Evolutionary conservation across 1,140 invertebrate species (phyloP), one percentile per base, ranked within the genome.

Genomic region (Pomacea maculata): DNA sequence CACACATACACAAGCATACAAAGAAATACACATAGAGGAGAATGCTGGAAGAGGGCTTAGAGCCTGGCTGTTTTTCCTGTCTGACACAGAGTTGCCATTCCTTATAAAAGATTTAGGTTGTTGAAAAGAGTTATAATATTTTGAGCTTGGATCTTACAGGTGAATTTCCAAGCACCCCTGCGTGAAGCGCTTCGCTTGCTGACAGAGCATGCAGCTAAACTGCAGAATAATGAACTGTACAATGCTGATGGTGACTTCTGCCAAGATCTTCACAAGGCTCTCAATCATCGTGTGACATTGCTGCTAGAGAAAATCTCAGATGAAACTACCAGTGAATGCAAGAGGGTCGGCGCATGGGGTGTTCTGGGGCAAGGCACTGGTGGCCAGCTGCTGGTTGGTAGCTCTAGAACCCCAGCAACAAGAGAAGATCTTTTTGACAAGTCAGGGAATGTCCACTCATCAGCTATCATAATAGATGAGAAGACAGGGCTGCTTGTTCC

Each of bases 321-420:
- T 9, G 85, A 86, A 63, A 81, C 87, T 17, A 84, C 78, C 6
- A 64, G 82, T 1, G 89, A 90, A 75, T 87, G 88, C 82, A 74
- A 84, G 57, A 80, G 89, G 68, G 74, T 88, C 29, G 88, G 89
- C 19, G 86, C 86, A 21, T 90, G 87, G 87, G 89, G 87, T n/a
- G 83, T 90, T 45, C 83, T 89, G 65, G 87, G 87, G 74, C 76
- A 89, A 61, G 88, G 88, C 21, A 89, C 87, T 45, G 88, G 89
- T 64, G 87, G 84, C 64, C 83, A 83, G 64, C 81, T 90, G 15
- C 79, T 89, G 17, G 78, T 83, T 54, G 70, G 83, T 17, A 85
- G 85, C 34, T 84, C 86, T 45, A 87, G 79, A n/a, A 68, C 78
- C 21, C 87, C 88, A 57, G 54, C 88, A 77, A 82, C 83, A 17